Percentiles rank a stretch among this genome's conserved stretches.
These are phyloP conservation scores for Atherinomorus stipes DNA, from an alignment of 2,113 vertebrate species.

Conservation along the genomic window DNA sequence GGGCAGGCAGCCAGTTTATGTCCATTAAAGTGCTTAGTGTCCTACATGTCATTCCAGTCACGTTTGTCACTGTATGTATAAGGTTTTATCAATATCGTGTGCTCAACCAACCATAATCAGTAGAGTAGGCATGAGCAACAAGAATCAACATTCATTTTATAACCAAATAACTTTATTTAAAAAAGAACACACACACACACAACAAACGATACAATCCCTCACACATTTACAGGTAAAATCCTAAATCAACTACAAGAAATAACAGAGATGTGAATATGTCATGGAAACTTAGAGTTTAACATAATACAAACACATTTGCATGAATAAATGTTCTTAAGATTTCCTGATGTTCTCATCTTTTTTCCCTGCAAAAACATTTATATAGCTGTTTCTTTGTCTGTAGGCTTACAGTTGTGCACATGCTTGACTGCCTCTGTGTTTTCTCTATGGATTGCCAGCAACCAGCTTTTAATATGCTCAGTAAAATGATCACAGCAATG, in stretches of 20 bases:
- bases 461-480: conserved; percentile 14
- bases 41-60: conserved; percentile 11
- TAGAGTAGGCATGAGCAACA: too few species aligned
- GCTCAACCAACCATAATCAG: background rate
- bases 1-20: conserved; percentile 59
- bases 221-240: background rate
- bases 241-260: background rate
- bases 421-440: conserved; percentile 12
- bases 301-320: background rate
- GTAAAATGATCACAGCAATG: background rate
- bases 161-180: conserved; percentile 22
- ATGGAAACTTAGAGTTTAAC: background rate
- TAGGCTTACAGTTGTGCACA: background rate
- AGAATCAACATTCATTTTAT: background rate
- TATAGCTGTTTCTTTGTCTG: background rate
- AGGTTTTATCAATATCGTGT: background rate
- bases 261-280: background rate
- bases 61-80: conserved; percentile 10
- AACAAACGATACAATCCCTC: background rate
- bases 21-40: conserved; percentile 56
- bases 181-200: background rate
- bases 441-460: conserved; percentile 28
- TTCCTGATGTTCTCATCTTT: background rate
- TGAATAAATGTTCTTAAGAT: conserved; percentile 11
- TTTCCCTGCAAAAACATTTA: background rate